A percentile compares a stretch with the other conserved stretches of the same genome.
Evolutionary conservation across 2,113 vertebrate genomes (phyloP).

Genomic region (Dasyprocta punctata): DNA sequence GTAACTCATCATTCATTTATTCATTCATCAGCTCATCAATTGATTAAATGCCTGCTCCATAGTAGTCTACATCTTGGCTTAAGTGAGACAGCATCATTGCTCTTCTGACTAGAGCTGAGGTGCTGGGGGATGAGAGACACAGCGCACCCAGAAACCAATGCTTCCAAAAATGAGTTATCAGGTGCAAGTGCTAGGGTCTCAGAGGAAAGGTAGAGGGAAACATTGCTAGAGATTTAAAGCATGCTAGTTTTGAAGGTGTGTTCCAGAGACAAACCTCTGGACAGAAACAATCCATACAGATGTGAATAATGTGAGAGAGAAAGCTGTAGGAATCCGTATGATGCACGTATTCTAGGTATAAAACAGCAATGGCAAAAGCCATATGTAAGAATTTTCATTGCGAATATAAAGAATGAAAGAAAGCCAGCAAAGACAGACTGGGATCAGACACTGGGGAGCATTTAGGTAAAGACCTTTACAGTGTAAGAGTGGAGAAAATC

Average conservation of each 20-base stretch:
- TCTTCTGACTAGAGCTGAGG: background rate
- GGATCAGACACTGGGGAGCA: accelerated
- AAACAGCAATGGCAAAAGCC: background rate
- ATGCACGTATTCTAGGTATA: background rate
- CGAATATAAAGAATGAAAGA: background rate
- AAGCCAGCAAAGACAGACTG: background rate
- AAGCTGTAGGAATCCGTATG: background rate
- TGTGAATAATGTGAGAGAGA: background rate
- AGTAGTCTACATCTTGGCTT: background rate
- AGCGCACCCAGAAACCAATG: background rate
- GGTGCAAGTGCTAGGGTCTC: background rate
- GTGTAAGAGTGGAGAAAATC: background rate
- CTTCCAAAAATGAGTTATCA: background rate
- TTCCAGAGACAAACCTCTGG: background rate
- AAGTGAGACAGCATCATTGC: background rate
- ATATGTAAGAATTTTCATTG: background rate
- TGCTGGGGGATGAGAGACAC: background rate
- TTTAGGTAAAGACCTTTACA: background rate
- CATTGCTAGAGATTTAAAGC: background rate
- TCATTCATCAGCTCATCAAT: background rate
- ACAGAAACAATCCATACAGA: background rate
- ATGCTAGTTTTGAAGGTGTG: background rate
- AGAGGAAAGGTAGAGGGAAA: background rate
- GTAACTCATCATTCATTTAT: background rate
- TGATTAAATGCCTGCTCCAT: background rate